A percentile compares a stretch with the other conserved stretches of the same genome.
phyloP scores from a whole-genome alignment of 2,888 invertebrate species.

The Trichacis sp. region DNA sequence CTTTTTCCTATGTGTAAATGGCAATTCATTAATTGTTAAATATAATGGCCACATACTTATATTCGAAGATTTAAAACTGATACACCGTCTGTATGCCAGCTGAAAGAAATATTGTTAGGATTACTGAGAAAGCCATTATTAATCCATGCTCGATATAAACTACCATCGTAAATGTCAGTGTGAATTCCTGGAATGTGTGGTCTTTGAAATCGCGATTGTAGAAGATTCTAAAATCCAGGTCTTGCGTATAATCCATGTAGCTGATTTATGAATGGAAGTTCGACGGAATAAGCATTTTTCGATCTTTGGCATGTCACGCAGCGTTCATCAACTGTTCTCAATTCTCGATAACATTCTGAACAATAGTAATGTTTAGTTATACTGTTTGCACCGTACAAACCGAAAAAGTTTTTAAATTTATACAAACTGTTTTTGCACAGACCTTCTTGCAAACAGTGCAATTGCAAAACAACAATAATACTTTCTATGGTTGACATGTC shows the following conservation, averaged over 20 bases:
- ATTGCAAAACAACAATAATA: slow-evolving; percentile 15
- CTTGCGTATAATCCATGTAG: slow-evolving; percentile 19
- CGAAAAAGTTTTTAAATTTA: slow-evolving; percentile 23
- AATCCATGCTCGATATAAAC: not conserved
- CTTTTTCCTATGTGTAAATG: slow-evolving; percentile 14
- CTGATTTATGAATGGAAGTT: slow-evolving; percentile 21
- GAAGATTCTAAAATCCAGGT: slow-evolving; percentile 9
- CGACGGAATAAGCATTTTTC: slow-evolving; percentile 9
- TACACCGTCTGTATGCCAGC: not conserved
- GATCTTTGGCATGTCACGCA: too few species aligned
- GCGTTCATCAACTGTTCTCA: slow-evolving; percentile 2
- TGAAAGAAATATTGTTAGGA: slow-evolving; percentile 19
- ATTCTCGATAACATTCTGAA: slow-evolving; percentile 5
- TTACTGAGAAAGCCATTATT: slow-evolving; percentile 14
- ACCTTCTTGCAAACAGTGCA: slow-evolving; percentile 20
- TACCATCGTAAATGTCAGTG: slow-evolving; percentile 24
- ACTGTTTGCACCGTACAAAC: not conserved
- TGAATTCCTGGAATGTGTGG: slow-evolving; percentile 5
- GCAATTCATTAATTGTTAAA: slow-evolving; percentile 18
- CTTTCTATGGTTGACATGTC: slow-evolving; percentile 2
- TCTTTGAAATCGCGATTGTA: slow-evolving; percentile 21
- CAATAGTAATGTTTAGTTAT: slow-evolving; percentile 20
- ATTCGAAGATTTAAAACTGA: slow-evolving; percentile 13
- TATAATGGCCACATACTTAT: slow-evolving; percentile 8
- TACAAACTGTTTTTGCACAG: slow-evolving; percentile 17